Evolutionary conservation across 1,140 invertebrate species (phyloP).

Genomic region (Lepidurus packardi): DNA sequence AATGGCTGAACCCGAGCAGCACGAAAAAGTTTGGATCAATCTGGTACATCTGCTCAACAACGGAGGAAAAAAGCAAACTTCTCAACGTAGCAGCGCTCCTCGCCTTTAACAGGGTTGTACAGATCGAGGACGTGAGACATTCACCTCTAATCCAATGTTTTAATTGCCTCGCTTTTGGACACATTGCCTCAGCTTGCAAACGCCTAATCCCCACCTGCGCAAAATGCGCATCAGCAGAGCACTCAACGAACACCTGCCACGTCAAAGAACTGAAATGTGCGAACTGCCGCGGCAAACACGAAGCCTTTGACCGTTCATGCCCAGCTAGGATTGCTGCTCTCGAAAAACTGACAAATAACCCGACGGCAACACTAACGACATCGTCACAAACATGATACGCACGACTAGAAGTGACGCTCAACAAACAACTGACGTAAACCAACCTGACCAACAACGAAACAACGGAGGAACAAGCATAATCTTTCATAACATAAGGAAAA

Average conservation of each 20-base stretch:
- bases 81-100: not conserved
- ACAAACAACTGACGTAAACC: not conserved
- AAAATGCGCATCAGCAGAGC: not conserved
- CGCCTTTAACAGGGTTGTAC: constrained; percentile 22
- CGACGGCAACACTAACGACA: not conserved
- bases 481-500: not conserved
- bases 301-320: not conserved
- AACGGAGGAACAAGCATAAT: not conserved
- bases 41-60: not conserved
- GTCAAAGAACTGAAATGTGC: not conserved
- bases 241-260: not conserved
- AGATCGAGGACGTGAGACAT: constrained; percentile 4
- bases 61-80: constrained; percentile 9
- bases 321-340: not conserved
- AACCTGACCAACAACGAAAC: not conserved
- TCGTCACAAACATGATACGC: not conserved
- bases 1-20: not conserved
- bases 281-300: constrained; percentile 12
- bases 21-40: not conserved
- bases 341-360: not conserved
- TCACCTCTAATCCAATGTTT: constrained; percentile 4
- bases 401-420: not conserved
- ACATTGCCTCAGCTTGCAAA: constrained; percentile 14
- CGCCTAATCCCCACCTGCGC: not conserved
- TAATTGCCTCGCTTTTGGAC: constrained; percentile 24